phyloP scores from a whole-genome alignment of 2,888 invertebrate genomes.

The Platypus cylindrus region DNA sequence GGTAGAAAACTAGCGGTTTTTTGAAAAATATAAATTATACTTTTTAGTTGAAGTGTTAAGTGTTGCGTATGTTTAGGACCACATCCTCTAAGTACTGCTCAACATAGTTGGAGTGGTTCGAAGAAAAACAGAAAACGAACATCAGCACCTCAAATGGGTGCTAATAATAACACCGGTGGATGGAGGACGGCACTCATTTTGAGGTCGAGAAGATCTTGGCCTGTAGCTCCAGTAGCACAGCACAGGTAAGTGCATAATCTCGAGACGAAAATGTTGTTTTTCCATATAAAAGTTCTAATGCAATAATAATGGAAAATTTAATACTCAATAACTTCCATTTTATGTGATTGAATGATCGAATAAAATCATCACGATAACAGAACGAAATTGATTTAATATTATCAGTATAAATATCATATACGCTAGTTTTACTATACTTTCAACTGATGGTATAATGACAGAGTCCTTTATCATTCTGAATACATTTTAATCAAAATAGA shows the following conservation, averaged over 20 bases:
- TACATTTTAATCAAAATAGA: too few species aligned
- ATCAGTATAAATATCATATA: too few species aligned
- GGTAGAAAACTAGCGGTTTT: too few species aligned
- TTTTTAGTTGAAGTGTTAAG: not conserved
- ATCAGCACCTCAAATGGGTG: constrained; percentile 61
- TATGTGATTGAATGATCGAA: too few species aligned
- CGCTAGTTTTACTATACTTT: too few species aligned
- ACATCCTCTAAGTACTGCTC: constrained; percentile 37
- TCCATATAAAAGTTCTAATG: too few species aligned
- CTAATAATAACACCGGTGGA: constrained; percentile 37
- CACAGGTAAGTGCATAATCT: constrained; percentile 55
- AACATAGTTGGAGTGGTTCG: constrained; percentile 52
- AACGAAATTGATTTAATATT: too few species aligned
- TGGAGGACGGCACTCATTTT: constrained; percentile 50
- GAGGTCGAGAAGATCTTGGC: constrained; percentile 61
- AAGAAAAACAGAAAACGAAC: constrained; percentile 54
- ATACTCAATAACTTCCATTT: too few species aligned
- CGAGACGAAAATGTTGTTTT: not conserved
- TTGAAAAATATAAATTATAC: not conserved
- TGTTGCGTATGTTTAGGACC: constrained; percentile 31
- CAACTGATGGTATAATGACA: too few species aligned
- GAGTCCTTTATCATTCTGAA: too few species aligned
- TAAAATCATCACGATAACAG: too few species aligned
- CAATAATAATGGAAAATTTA: too few species aligned
- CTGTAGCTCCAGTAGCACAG: constrained; percentile 57